Conservation (phyloP, 2,797 vertebrate genomes). For the Anguilla pacifica region DNA sequence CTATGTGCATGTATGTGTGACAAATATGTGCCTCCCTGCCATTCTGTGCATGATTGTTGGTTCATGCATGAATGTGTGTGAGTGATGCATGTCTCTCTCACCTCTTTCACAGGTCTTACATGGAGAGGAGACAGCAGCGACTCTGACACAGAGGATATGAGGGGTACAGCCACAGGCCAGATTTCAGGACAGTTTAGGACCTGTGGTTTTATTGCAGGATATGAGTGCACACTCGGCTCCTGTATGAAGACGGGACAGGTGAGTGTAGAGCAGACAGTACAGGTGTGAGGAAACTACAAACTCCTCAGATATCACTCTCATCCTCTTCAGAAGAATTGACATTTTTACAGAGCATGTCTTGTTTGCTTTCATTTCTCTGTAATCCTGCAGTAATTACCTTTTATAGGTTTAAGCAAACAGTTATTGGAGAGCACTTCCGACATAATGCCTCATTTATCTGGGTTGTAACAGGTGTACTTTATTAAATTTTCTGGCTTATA, state of each 20-base stretch:
- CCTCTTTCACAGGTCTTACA: background rate
- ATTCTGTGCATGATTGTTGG: background rate
- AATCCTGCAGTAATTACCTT: background rate
- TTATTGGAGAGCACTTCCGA: background rate
- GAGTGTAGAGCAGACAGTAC: background rate
- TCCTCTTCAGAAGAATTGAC: background rate
- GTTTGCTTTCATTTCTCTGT: background rate
- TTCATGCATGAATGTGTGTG: background rate
- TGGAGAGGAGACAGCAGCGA: background rate
- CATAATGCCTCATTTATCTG: slow-evolving; percentile 11
- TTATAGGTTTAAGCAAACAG: slow-evolving; percentile 12
- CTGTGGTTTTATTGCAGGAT: background rate
- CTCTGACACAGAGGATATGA: background rate
- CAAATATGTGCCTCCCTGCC: background rate
- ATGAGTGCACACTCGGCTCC: background rate
- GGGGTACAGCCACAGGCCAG: background rate
- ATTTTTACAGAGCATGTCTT: background rate
- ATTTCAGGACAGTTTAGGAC: background rate
- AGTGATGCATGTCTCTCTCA: background rate
- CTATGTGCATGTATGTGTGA: background rate
- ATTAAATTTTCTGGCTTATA: background rate
- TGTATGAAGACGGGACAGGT: background rate
- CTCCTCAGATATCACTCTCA: background rate
- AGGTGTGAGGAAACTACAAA: background rate
- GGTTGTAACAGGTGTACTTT: background rate